These are phyloP conservation scores for Mus spretus DNA, from an alignment of 2,797 vertebrate species.

Conservation along the genomic window DNA sequence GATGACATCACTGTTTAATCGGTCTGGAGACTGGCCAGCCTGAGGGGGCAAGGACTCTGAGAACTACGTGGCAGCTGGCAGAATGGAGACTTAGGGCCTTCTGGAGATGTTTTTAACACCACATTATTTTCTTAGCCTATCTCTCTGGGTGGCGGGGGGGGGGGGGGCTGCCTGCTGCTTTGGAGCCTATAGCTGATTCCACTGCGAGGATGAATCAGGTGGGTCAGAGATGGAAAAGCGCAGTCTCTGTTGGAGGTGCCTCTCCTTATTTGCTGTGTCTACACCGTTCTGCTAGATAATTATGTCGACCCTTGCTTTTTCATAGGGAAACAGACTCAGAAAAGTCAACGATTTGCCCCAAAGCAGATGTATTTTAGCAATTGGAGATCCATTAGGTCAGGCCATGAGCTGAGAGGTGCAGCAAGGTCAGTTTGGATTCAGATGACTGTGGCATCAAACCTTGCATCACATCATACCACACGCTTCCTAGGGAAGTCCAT, in stretches of 20 bases:
- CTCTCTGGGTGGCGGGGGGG: neutral
- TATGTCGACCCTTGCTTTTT: neutral
- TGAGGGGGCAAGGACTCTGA: slow-evolving; percentile 68
- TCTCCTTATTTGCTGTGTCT: neutral
- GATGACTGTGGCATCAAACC: neutral
- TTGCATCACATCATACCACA: neutral
- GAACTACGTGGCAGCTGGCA: slow-evolving; percentile 55
- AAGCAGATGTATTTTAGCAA: neutral
- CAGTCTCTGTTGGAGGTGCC: neutral
- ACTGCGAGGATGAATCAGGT: neutral
- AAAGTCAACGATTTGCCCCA: neutral
- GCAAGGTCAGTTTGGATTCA: neutral
- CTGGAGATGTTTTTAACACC: slow-evolving; percentile 55
- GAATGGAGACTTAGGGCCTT: slow-evolving; percentile 44
- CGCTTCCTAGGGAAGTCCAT: neutral
- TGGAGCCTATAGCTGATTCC: neutral
- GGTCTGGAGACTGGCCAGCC: slow-evolving; percentile 70
- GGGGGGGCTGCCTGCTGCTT: neutral
- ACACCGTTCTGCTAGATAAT: neutral
- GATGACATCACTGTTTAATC: slow-evolving; percentile 78
- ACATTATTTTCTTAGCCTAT: neutral
- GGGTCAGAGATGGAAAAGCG: neutral
- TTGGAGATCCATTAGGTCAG: neutral
- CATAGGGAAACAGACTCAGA: neutral
- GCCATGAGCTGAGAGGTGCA: neutral